Base-by-base conservation (phyloP, 1,140 invertebrate species). In the Grapholita molesta region DNA sequence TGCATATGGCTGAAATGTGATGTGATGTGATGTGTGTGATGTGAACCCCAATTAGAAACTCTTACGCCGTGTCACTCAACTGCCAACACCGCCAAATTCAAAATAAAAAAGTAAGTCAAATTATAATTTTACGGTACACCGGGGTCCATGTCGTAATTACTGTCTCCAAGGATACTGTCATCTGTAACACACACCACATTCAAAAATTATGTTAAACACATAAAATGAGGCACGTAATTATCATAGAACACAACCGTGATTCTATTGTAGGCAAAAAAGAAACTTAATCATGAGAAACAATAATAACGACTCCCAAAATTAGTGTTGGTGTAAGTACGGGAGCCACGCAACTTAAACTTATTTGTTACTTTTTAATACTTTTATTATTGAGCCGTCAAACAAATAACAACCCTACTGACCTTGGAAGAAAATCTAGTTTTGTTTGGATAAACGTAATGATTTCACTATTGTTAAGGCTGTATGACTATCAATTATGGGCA, bases 231-330 rank as follows among this genome's bases (percentile, higher is more conserved):
- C 73, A 77, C 70, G 66, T 70, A 81, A 84, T 76, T 80, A 82
- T 81, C 77, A 75, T 48, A 48, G 42, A 48, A 48, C 42, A 48
- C 75, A 73, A 82, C 75, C 79, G 70, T 80, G 72, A 81, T 77
- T 83, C 75, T 73, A 87, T 85, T 88, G 33, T 83, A 70, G 78
- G 81, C 82, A 85, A 89, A 89, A 90, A 90, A 89, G 84, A 89
- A 91, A 91, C 83, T 89, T 89, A 91, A 90, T 90, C 82, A 91
- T 87, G 85, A 89, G 87, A 91, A 90, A 90, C 85, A 90, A 87
- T 90, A 89, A 91, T 91, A 84, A 84, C 77, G 80, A 82, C 77
- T 84, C 81, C 86, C 84, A 77, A 91, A 89, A 91, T 89, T 88
- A 89, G 88, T 85, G 78, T 80, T 78, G 71, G 84, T 84, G 86